These are phyloP conservation scores for Haliaeetus leucogaster DNA, from an alignment of 2,113 vertebrate species.

Conservation along the genomic window DNA sequence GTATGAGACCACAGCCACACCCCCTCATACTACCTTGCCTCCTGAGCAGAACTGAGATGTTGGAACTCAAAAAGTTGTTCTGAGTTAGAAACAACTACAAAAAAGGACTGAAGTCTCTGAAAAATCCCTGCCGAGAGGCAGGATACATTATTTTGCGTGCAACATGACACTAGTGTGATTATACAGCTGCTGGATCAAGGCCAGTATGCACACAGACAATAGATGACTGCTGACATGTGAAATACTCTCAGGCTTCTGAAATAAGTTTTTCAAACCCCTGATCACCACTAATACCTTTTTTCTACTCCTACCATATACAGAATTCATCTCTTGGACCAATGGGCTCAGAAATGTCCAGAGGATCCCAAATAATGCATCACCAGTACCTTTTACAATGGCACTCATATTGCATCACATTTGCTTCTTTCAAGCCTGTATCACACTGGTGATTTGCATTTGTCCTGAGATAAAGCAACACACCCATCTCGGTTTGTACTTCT, in stretches of 20 bases:
- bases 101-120: not conserved
- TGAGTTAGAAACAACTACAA: not conserved
- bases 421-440: not conserved
- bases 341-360: not conserved
- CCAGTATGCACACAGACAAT: not conserved
- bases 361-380: not conserved
- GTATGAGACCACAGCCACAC: not conserved
- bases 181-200: not conserved
- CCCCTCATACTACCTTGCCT: not conserved
- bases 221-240: not conserved
- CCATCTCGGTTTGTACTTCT: not conserved
- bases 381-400: not conserved
- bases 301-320: not conserved
- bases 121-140: not conserved
- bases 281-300: not conserved
- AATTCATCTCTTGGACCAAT: not conserved
- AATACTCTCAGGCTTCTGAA: not conserved
- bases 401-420: not conserved
- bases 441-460: not conserved
- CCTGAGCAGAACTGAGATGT: fast-evolving
- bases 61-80: not conserved
- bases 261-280: not conserved
- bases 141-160: not conserved
- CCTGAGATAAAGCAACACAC: not conserved
- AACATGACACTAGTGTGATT: not conserved